Percentiles rank a stretch among this genome's conserved stretches.
These are phyloP conservation scores for Macquaria australasica DNA, from an alignment of 2,113 vertebrate genomes.

Conservation along the genomic window DNA sequence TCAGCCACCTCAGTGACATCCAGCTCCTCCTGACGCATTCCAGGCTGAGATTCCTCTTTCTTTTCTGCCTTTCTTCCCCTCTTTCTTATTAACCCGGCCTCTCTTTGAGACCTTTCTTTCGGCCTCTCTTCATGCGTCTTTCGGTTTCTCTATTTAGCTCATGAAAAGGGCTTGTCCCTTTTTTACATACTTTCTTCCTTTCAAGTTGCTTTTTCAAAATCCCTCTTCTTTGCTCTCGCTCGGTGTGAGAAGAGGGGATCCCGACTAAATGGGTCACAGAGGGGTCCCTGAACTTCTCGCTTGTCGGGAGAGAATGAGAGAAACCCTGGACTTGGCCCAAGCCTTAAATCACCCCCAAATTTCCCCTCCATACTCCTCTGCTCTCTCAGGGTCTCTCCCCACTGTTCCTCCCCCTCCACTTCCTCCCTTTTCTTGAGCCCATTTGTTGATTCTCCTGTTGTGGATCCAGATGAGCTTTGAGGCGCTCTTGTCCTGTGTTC, in stretches of 20 bases:
- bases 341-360: slow-evolving; percentile 61
- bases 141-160: slow-evolving; percentile 32
- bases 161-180: slow-evolving; percentile 29
- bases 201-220: slow-evolving; percentile 37
- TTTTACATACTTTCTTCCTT: slow-evolving; percentile 32
- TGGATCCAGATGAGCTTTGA: slow-evolving; percentile 67
- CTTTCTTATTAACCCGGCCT: slow-evolving; percentile 32
- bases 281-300: slow-evolving; percentile 54
- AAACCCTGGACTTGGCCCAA: slow-evolving; percentile 50
- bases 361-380: slow-evolving; percentile 24
- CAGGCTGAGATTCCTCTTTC: slow-evolving; percentile 37
- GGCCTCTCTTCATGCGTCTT: not conserved
- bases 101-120: slow-evolving; percentile 29
- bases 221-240: slow-evolving; percentile 7
- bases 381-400: slow-evolving; percentile 21
- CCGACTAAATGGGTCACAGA: slow-evolving; percentile 54
- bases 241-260: slow-evolving; percentile 46
- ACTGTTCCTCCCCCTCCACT: slow-evolving; percentile 8
- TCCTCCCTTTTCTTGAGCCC: not conserved
- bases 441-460: slow-evolving; percentile 52
- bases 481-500: slow-evolving; percentile 4
- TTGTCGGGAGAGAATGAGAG: slow-evolving; percentile 6
- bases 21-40: slow-evolving; percentile 49
- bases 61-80: not conserved
- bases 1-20: slow-evolving; percentile 41